These are phyloP conservation scores for Montifringilla adamsi DNA, from an alignment of 2,113 vertebrate genomes.

Conservation along the genomic window DNA sequence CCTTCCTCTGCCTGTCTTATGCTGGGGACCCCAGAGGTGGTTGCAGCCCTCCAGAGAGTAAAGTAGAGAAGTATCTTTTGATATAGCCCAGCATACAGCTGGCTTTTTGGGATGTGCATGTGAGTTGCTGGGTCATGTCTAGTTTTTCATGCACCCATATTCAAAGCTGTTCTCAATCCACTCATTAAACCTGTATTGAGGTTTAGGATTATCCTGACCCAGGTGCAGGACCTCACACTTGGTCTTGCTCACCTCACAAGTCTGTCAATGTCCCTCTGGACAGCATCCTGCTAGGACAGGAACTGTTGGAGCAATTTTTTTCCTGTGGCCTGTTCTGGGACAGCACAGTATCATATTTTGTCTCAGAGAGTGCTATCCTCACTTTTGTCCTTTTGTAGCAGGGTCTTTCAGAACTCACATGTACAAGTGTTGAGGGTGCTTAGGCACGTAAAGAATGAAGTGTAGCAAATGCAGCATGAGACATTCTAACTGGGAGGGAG, in stretches of 20 bases:
- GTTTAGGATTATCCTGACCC: not conserved
- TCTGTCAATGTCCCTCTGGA: not conserved
- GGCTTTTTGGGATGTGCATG: fast-evolving
- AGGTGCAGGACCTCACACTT: not conserved
- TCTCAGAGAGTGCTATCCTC: not conserved
- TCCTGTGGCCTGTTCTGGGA: not conserved
- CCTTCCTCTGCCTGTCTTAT: not conserved
- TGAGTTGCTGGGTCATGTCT: not conserved
- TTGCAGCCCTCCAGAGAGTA: not conserved
- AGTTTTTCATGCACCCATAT: not conserved
- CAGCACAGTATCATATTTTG: not conserved
- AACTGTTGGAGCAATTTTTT: not conserved
- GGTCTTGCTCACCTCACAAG: not conserved
- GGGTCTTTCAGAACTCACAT: not conserved
- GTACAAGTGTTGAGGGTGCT: not conserved
- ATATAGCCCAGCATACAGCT: not conserved
- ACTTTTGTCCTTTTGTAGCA: not conserved
- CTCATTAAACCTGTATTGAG: not conserved
- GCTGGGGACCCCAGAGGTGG: not conserved
- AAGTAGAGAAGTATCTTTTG: not conserved
- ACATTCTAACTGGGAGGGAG: fast-evolving
- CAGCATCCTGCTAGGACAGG: not conserved
- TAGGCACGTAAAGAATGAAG: not conserved
- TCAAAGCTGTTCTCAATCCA: not conserved
- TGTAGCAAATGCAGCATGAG: not conserved